Evolutionary conservation across 2,113 vertebrate species (phyloP).

Genomic region (Caranx ignobilis): DNA sequence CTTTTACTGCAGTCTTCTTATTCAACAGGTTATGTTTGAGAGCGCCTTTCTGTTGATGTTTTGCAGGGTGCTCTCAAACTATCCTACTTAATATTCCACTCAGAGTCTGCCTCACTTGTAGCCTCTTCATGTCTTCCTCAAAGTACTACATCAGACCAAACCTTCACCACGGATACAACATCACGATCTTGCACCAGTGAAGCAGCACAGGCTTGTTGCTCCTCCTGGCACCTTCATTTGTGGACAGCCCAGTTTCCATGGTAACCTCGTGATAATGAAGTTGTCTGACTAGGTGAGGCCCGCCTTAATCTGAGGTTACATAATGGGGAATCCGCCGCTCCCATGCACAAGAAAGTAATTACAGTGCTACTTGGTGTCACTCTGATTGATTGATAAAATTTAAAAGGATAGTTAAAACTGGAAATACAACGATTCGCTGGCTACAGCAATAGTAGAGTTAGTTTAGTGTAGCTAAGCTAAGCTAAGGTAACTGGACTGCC

Average conservation of each 20-base stretch:
- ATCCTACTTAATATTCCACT: not conserved
- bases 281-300: not conserved
- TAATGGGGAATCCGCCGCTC: not conserved
- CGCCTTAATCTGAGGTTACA: constrained; percentile 12
- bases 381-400: no score
- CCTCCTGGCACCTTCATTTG: not conserved
- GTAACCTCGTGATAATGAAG: constrained; percentile 15
- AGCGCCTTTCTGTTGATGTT: not conserved
- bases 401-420: no score
- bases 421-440: no score
- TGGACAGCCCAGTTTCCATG: constrained; percentile 28
- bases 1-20: constrained; percentile 2
- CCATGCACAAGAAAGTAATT: not conserved
- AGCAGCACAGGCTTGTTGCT: constrained; percentile 1
- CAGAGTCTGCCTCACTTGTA: not conserved
- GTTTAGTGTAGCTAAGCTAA: not conserved
- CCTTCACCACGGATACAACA: no score
- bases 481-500: not conserved
- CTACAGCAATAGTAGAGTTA: not conserved
- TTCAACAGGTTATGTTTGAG: not conserved
- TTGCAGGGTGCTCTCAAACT: not conserved
- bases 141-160: not conserved
- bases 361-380: not conserved
- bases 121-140: fast-evolving
- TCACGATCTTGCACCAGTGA: not conserved